Evolutionary conservation across 2,113 vertebrate species (phyloP).

Genomic region (Melanerpes aurifrons): DNA sequence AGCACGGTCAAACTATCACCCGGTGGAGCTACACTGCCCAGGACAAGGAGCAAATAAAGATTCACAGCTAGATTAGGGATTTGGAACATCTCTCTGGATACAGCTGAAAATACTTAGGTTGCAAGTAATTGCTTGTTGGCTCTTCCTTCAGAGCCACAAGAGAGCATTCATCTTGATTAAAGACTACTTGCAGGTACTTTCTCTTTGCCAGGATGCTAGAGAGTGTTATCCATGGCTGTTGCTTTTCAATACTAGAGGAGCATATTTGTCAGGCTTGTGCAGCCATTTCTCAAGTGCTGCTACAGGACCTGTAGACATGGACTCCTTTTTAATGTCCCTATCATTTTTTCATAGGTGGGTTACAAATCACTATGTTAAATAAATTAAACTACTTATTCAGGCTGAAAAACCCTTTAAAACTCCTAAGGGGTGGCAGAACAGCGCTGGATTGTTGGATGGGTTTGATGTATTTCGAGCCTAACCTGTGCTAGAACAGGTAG

Average conservation of each 20-base stretch:
- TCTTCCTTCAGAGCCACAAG: not conserved
- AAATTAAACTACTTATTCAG: slow-evolving; percentile 59
- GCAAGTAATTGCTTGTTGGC: not conserved
- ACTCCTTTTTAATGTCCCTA: not conserved
- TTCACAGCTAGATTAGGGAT: not conserved
- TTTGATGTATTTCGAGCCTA: slow-evolving; percentile 3
- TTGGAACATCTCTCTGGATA: not conserved
- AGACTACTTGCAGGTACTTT: slow-evolving; percentile 15
- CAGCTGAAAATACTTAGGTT: not conserved
- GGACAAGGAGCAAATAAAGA: not conserved
- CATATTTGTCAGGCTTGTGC: slow-evolving; percentile 23
- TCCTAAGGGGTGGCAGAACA: slow-evolving; percentile 4
- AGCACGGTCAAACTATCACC: not conserved
- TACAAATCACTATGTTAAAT: slow-evolving; percentile 51
- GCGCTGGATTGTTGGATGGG: not conserved
- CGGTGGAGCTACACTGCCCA: accelerated
- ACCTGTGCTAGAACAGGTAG: slow-evolving; percentile 5
- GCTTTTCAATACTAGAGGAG: slow-evolving; percentile 27
- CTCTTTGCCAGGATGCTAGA: not conserved
- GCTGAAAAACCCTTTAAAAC: slow-evolving; percentile 33
- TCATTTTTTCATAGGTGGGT: slow-evolving; percentile 40
- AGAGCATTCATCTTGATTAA: slow-evolving; percentile 31
- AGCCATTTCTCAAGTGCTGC: slow-evolving; percentile 32
- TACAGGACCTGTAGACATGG: not conserved
- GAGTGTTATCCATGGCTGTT: not conserved